Evolutionary conservation across 2,797 vertebrate species (phyloP), one percentile per base, ranked within the genome.

Genomic region (Spheniscus humboldti): DNA sequence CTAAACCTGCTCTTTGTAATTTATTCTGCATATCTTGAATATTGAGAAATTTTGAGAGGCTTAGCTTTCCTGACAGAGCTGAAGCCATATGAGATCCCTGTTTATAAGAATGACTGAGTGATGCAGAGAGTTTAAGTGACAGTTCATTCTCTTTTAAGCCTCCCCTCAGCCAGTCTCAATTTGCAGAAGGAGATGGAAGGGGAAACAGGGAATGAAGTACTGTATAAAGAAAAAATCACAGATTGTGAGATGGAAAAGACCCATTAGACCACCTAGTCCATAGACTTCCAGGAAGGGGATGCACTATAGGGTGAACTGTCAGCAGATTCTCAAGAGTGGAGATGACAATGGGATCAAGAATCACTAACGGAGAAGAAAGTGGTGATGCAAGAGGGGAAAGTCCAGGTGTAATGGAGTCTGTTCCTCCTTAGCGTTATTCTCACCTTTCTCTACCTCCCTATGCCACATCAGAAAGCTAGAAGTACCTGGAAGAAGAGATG

Each of bases 61-160:
- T 85, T 45, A 35, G n/a, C 39, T 92, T 66, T 87, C 56, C 74
- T 82, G 43, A 30, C 71, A 76, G 83, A 82, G 67, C 66, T 68
- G 83, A 71, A 81, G 59, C 47, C n/a, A 18, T 41, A 22, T 30
- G 59, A 93, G 83, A 83, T 76, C 48, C 31, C 55, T 7, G 19
- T 93, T 95, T 95, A 56, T 81, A 93, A 86, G 94, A 84, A 94
- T 94, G 93, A 92, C 83, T 94, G 96, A 96, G 90, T 82, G 93
- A 89, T 74, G 63, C 50, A 59, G 86, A 88, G 83, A 85, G 69
- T 86, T 95, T 71, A 85, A 95, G 92, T 85, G 94, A 82, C 96
- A 90, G 73, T 67, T 95, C 93, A 67, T 94, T 96, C 93, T 93
- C 90, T 77, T 92, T 52, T 74, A 92, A 92, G 47, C n/a, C 56